Evolutionary conservation across 2,113 vertebrate species (phyloP), one percentile per base, ranked within the genome.

Genomic region (rabbit (Oryctolagus cuniculus)): DNA sequence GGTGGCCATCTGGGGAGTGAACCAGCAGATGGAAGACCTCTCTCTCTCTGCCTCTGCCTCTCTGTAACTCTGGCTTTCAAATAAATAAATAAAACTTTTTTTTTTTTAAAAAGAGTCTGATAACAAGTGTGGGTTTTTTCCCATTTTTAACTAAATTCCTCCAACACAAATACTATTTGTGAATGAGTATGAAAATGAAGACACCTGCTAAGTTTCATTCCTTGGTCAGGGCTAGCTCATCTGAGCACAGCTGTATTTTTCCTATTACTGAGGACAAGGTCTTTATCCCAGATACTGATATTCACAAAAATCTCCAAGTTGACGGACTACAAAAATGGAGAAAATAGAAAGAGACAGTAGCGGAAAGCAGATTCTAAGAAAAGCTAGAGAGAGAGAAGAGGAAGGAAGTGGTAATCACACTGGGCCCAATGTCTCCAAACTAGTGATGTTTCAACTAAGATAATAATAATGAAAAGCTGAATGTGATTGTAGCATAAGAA

Each of bases 331-430:
- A 95, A 73, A 21, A 87, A 19, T 63, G 34, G 38, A 8, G 44
- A 84, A 92, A 95, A 78, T 58, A 16, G 51, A 93, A 55, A 80
- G 64, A 78, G 53, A 38, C 36, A 90, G 64, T 21, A 74, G 0
- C 12, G 89, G n/a, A 55, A 27, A 86, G 91, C 96, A 66, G 64
- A 75, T 73, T 93, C 49, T 96, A 96, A 96, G 82, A 94, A 87
- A 89, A 94, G 67, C 80, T 83, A 63, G 36, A 90, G 94, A 79
- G 61, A 94, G 3, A 93, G 84, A 94, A 87, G 79, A 87, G 21
- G 44, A 96, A 96, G 72, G 36, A 96, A 96, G 67, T 83, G 88
- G 83, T 67, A 92, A 91, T 51, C 36, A 94, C 15, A 87, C 12
- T 36, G 6, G 36, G 63, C 10, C 5, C 77, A 87, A 2, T 72